Percentiles rank a stretch among this genome's conserved stretches.
These are phyloP conservation scores for Microctonus aethiopoides DNA, from an alignment of 2,888 invertebrate species.

Conservation along the genomic window DNA sequence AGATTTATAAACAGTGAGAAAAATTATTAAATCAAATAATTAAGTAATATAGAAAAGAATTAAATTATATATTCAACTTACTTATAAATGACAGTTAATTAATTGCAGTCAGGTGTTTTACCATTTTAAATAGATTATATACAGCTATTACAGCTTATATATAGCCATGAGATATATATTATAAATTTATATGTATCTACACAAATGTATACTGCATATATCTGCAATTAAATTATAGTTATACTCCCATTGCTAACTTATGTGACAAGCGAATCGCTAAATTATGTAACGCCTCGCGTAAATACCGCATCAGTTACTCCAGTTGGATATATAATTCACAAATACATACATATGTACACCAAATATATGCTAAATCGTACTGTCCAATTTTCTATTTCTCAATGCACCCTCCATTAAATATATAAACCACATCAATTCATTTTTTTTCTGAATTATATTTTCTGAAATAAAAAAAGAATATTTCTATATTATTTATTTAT, in stretches of 20 bases:
- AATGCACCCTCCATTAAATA: neutral
- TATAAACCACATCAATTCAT: too few species aligned
- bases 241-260: slow-evolving; percentile 50
- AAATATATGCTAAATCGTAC: slow-evolving; percentile 51
- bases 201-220: slow-evolving; percentile 40
- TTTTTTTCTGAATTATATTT: neutral
- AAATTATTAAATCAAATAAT: neutral
- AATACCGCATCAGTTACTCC: slow-evolving; percentile 49
- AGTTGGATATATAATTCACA: too few species aligned
- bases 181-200: slow-evolving; percentile 18
- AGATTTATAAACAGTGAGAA: neutral
- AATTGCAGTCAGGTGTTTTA: slow-evolving; percentile 64
- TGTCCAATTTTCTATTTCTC: slow-evolving; percentile 6
- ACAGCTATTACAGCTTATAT: too few species aligned
- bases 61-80: neutral
- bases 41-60: neutral
- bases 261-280: slow-evolving; percentile 56
- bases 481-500: too few species aligned
- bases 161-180: slow-evolving; percentile 53
- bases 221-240: slow-evolving; percentile 60
- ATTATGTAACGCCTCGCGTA: slow-evolving; percentile 60
- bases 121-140: slow-evolving; percentile 60
- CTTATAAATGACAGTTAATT: slow-evolving; percentile 43
- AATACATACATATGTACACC: too few species aligned
- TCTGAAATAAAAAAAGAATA: neutral